phyloP scores from a whole-genome alignment of 2,888 invertebrate genomes.

The Celastrina argiolus region DNA sequence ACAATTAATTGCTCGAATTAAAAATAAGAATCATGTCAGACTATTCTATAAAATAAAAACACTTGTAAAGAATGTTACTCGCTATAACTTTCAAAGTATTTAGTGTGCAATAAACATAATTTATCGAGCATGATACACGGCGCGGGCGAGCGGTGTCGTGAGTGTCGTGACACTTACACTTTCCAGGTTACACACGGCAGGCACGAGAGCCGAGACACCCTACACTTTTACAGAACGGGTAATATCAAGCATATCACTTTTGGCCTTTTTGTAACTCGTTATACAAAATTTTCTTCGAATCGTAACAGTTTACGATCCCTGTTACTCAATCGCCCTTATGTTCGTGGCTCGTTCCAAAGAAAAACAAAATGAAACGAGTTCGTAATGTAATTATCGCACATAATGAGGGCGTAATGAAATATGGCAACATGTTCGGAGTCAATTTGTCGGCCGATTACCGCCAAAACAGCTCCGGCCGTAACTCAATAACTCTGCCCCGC shows the following conservation, averaged over 20 bases:
- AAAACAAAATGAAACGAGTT: background rate
- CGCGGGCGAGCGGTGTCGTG: background rate
- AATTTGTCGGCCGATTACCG: slow-evolving; percentile 60
- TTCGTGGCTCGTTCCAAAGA: slow-evolving; percentile 1
- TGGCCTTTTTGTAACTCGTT: background rate
- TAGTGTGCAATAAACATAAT: slow-evolving; percentile 1
- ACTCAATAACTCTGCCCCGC: slow-evolving; percentile 49
- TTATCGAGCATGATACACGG: slow-evolving; percentile 1
- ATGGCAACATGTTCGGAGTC: slow-evolving; percentile 46
- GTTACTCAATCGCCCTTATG: background rate
- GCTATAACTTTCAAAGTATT: background rate
- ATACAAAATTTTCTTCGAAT: background rate
- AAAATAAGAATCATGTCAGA: background rate
- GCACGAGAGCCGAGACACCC: background rate
- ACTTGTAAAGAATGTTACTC: background rate
- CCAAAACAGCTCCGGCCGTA: slow-evolving; percentile 52
- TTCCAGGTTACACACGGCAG: background rate
- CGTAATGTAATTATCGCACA: slow-evolving; percentile 30
- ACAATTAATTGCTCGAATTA: too few species aligned
- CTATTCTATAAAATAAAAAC: background rate
- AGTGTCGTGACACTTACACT: slow-evolving; percentile 6
- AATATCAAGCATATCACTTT: background rate
- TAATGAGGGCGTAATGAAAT: slow-evolving; percentile 30
- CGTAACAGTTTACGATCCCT: background rate
- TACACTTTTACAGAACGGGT: background rate